Base-by-base conservation (phyloP, 23 tunicate species). In the Pegea sp. region DNA sequence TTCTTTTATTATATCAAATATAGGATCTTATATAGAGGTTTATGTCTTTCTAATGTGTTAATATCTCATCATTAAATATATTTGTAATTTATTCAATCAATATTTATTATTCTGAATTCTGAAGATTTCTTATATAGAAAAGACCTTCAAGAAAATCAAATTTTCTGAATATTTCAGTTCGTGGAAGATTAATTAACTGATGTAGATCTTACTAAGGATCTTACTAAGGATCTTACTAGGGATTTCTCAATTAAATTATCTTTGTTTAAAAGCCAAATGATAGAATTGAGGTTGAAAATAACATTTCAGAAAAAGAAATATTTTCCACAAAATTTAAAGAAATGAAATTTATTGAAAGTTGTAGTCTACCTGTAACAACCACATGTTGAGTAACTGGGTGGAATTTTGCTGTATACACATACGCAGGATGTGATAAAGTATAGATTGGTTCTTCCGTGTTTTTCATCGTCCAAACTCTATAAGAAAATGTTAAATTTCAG, bases 381-480 rank as follows among this genome's bases (percentile, higher is more conserved):
- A 84, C 33, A 67, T 84, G 60, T 29, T 73, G 76, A 22, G 84
- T 84, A 4, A 67, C 48, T 26, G 95, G 95, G 60, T 84, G 95
- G 50, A 75, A 84, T 3, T 68, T 42, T 25, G 72, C 80, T 8
- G 95, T 68, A 59, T 84, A 84, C 1, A 84, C 95, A 46, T 84
- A 84, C 30, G 75, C 71, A 13, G 95, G 95, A 54, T 84, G 95
- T 5, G 80, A 71, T 5, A 84, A 60, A 4, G 76, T 74, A 61
- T 84, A 77, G 18, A 68, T 58, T 18, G 95, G 62, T 53, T 73
- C 69, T 19, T 67, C 65, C 49, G 60, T 67, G 58, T 64, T 66
- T 32, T 48, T 58, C 34, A 73, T 31, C 27, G 68, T 64, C 95
- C 95, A 84, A 1, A 84, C 95, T 63, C 95, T 84, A 54, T 38